Conservation (phyloP, 1,140 invertebrate species). For the Helicorthomorpha holstii region DNA sequence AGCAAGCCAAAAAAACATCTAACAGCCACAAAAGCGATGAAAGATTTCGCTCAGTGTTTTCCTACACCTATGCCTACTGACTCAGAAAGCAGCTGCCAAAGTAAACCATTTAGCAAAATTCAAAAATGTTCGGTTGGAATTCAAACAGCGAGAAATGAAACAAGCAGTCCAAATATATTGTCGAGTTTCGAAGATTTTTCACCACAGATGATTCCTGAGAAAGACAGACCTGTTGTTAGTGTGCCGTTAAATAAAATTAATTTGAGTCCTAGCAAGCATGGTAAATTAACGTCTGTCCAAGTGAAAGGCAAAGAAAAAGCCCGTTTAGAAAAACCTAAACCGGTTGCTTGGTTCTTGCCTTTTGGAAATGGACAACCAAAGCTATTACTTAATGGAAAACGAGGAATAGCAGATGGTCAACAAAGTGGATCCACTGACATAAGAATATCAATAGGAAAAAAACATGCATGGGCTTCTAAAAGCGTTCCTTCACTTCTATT, state of each 20-base stretch:
- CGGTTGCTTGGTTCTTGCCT: background rate
- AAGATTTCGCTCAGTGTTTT: background rate
- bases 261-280: background rate
- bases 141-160: background rate
- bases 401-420: no score
- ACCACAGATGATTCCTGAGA: no score
- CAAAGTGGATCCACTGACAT: slow-evolving; percentile 1
- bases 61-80: background rate
- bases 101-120: background rate
- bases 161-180: no score
- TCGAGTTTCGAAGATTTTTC: no score
- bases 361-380: no score
- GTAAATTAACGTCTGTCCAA: no score
- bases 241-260: background rate
- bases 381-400: no score
- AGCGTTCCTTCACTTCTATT: no score
- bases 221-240: background rate
- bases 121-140: background rate
- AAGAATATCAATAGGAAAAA: background rate
- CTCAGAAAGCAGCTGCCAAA: no score
- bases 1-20: background rate
- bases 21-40: background rate
- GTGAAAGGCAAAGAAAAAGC: no score
- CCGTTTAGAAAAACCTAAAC: no score
- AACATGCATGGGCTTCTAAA: background rate